phyloP scores from a whole-genome alignment of 2,797 vertebrate species.

The Hoplostethus mediterraneus region DNA sequence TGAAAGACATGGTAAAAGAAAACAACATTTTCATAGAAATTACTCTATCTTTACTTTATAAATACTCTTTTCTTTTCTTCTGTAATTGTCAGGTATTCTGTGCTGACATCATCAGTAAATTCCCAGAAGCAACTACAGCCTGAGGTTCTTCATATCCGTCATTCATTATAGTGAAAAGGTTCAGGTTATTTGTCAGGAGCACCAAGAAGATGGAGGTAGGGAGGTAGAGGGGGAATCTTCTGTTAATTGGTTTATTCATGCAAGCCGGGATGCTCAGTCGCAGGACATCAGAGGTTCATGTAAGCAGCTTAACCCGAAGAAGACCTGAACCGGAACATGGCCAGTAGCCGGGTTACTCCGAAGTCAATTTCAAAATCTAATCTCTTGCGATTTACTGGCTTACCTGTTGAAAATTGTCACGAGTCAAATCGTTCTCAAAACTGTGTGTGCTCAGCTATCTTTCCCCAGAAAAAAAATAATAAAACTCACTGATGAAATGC shows the following conservation, averaged over 20 bases:
- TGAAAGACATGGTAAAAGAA: too few species aligned
- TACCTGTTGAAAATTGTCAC: background rate
- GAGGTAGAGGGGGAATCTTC: too few species aligned
- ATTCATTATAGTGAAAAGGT: background rate
- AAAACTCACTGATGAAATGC: background rate
- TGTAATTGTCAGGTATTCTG: background rate
- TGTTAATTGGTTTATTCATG: background rate
- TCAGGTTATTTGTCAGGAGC: constrained; percentile 17
- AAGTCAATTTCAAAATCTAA: too few species aligned
- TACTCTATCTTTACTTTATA: too few species aligned
- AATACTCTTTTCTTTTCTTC: too few species aligned
- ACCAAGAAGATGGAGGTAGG: too few species aligned
- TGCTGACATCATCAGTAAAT: too few species aligned
- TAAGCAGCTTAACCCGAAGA: background rate
- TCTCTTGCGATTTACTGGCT: background rate
- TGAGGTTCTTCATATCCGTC: background rate
- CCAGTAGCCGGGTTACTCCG: too few species aligned
- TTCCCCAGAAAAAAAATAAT: too few species aligned
- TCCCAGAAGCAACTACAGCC: too few species aligned
- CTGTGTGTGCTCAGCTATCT: background rate
- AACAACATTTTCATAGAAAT: too few species aligned
- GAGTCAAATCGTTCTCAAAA: background rate
- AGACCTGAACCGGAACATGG: background rate
- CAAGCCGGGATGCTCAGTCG: background rate
- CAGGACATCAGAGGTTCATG: background rate